Evolutionary conservation across 2,797 vertebrate species (phyloP).

Genomic region (Malacoctenus gilli): DNA sequence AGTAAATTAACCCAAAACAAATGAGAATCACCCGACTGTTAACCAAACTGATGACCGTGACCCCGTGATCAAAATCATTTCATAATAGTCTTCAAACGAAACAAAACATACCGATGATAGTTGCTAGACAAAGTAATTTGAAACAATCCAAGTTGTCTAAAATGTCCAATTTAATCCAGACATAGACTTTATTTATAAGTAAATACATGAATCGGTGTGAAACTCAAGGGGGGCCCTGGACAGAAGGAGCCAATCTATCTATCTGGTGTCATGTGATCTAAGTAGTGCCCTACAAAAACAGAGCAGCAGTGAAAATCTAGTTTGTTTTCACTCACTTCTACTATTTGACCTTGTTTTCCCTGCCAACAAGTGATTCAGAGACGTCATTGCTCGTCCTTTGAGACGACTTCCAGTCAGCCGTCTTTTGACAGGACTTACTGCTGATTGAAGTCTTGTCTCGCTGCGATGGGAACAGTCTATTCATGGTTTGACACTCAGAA

Average conservation of each 20-base stretch:
- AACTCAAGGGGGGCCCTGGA: too few relatives aligned
- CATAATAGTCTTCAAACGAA: constrained; percentile 42
- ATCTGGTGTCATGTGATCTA: too few relatives aligned
- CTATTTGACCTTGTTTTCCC: background rate
- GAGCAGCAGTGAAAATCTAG: too few relatives aligned
- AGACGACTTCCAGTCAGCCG: background rate
- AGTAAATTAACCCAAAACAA: constrained; percentile 44
- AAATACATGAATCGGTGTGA: too few relatives aligned
- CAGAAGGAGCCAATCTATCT: too few relatives aligned
- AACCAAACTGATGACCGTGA: constrained; percentile 31
- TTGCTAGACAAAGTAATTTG: too few relatives aligned
- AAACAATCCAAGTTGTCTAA: constrained; percentile 26
- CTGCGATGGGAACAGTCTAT: background rate
- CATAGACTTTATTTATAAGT: too few relatives aligned
- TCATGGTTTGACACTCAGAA: background rate
- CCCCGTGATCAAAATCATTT: constrained; percentile 40
- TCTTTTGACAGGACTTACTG: background rate
- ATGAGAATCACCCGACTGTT: constrained; percentile 44
- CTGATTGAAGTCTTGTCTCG: background rate
- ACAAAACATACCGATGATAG: constrained; percentile 39
- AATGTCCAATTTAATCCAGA: constrained; percentile 38
- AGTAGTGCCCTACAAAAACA: too few relatives aligned
- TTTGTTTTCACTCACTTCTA: too few relatives aligned
- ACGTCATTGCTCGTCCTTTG: background rate
- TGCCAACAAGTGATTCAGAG: background rate